phyloP scores from a whole-genome alignment of 2,113 vertebrate genomes.

The Hyaena hyaena region DNA sequence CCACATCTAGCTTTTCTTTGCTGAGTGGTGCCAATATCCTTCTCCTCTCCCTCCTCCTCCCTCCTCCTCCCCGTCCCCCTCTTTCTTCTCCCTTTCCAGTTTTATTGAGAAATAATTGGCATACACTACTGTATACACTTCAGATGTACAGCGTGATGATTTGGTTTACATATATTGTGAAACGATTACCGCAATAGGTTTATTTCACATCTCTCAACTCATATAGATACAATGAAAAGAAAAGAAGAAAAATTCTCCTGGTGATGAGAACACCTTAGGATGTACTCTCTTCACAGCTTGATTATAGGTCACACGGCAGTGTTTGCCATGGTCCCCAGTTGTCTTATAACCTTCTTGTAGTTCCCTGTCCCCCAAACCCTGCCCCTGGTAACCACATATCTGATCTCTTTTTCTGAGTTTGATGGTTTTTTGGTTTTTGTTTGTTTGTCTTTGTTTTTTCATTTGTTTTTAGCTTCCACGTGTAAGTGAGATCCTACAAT shows the following conservation, averaged over 20 bases:
- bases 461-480: neutral
- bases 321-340: neutral
- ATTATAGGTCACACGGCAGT: neutral
- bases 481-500: neutral
- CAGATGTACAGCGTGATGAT: neutral
- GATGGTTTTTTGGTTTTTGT: neutral
- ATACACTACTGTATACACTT: neutral
- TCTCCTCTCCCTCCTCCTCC: neutral
- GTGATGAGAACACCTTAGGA: neutral
- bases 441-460: neutral
- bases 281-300: neutral
- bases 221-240: neutral
- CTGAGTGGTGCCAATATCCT: neutral
- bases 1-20: neutral
- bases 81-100: neutral
- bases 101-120: neutral
- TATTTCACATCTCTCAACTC: neutral
- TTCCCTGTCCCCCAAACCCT: neutral
- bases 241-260: neutral
- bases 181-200: neutral
- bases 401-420: neutral
- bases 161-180: neutral
- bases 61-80: neutral
- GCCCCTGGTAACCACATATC: neutral
- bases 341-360: neutral